phyloP scores from a whole-genome alignment of 2,797 vertebrate genomes.

The Bovichtus variegatus region DNA sequence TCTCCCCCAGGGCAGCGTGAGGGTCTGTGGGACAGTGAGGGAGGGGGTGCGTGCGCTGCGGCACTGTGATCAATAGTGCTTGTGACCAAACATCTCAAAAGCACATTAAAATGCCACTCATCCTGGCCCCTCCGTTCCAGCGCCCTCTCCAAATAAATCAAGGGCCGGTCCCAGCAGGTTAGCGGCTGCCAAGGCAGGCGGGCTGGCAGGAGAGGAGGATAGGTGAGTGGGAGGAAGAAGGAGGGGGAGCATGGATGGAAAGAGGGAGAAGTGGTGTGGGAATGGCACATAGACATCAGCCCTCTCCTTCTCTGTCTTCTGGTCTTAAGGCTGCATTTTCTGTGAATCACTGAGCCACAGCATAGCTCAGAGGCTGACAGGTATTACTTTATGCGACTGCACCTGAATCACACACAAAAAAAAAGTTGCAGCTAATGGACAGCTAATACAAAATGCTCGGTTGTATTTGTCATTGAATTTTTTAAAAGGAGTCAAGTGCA shows the following conservation, averaged over 20 bases:
- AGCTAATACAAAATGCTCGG: slow-evolving; percentile 43
- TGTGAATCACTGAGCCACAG: slow-evolving; percentile 17
- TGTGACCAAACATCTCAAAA: slow-evolving; percentile 89
- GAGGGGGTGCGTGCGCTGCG: slow-evolving; percentile 51
- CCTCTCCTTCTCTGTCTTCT: slow-evolving; percentile 3
- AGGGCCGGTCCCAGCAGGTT: slow-evolving; percentile 80
- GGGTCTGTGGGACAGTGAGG: slow-evolving; percentile 69
- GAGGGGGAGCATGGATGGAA: neutral
- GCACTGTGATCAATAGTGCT: slow-evolving; percentile 87
- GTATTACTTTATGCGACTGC: slow-evolving; percentile 43
- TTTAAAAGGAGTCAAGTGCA: slow-evolving; percentile 66
- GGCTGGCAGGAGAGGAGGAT: slow-evolving; percentile 59
- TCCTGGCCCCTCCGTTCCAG: slow-evolving; percentile 75
- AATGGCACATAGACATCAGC: slow-evolving; percentile 58
- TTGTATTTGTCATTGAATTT: slow-evolving; percentile 34
- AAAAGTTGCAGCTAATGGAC: slow-evolving; percentile 49
- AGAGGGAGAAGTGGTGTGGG: slow-evolving; percentile 42
- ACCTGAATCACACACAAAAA: slow-evolving; percentile 37
- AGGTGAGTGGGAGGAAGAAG: slow-evolving; percentile 49
- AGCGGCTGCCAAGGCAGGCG: slow-evolving; percentile 70
- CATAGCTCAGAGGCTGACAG: slow-evolving; percentile 22
- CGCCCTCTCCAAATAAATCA: slow-evolving; percentile 87
- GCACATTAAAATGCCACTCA: slow-evolving; percentile 91
- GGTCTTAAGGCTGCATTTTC: slow-evolving; percentile 30
- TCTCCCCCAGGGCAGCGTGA: slow-evolving; percentile 66